Evolutionary conservation across 2,888 invertebrate species (phyloP).

Genomic region (Polyploca ridens): DNA sequence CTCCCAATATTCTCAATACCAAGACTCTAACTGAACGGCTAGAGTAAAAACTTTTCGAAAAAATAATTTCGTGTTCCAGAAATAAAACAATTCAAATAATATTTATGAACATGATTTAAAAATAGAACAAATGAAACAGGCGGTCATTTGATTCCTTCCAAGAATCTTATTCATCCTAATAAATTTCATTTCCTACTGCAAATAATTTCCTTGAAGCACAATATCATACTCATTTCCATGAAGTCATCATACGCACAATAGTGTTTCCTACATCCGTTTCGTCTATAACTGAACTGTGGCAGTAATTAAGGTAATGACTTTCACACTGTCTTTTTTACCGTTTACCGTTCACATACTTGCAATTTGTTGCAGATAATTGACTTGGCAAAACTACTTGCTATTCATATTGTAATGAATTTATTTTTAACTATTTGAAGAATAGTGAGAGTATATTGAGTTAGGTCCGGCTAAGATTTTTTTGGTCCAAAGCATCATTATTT

Average conservation of each 20-base stretch:
- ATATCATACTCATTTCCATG: conserved; percentile 1
- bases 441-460: neutral
- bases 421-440: neutral
- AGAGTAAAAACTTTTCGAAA: too few relatives aligned
- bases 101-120: too few relatives aligned
- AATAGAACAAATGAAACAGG: neutral
- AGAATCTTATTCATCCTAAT: neutral
- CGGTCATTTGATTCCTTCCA: neutral
- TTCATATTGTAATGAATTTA: neutral
- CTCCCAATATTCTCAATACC: too few relatives aligned
- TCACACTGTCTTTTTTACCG: conserved; percentile 2
- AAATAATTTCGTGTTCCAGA: too few relatives aligned
- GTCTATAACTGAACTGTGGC: conserved; percentile 1
- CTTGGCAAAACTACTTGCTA: neutral
- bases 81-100: too few relatives aligned
- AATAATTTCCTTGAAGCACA: conserved; percentile 10
- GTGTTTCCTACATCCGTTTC: conserved; percentile 12
- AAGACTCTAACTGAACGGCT: too few relatives aligned
- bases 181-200: neutral
- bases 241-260: conserved; percentile 1
- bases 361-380: conserved; percentile 8
- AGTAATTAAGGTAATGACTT: conserved; percentile 10
- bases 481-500: too few relatives aligned
- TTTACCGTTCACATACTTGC: conserved; percentile 9
- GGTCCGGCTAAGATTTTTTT: too few relatives aligned